Evolutionary conservation across 1,140 invertebrate genomes (phyloP).

Genomic region (Zaprionus vittiger): DNA sequence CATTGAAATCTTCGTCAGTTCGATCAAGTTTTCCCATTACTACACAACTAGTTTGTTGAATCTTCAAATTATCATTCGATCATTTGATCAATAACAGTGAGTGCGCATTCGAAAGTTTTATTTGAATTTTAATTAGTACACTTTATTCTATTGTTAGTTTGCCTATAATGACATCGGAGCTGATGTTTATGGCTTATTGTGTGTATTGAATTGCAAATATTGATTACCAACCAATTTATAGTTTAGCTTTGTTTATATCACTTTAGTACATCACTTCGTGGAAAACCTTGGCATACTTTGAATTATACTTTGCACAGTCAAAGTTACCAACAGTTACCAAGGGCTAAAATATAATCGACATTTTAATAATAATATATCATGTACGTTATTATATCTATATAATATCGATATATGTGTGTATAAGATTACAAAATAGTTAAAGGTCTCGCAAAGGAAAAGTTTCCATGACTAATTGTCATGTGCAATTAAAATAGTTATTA

Average conservation of each 20-base stretch:
- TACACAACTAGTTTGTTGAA: constrained; percentile 54
- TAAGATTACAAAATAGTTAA: too few species aligned
- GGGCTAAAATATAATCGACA: too few species aligned
- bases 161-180: neutral
- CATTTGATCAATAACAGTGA: constrained; percentile 47
- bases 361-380: too few species aligned
- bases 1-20: constrained; percentile 72
- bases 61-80: constrained; percentile 28
- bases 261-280: neutral
- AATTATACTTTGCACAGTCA: neutral
- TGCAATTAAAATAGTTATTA: too few species aligned
- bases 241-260: neutral
- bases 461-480: too few species aligned
- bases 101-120: constrained; percentile 40
- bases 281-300: neutral
- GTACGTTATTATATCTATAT: too few species aligned
- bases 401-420: too few species aligned
- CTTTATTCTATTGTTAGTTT: constrained; percentile 19
- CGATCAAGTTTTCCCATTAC: constrained; percentile 66
- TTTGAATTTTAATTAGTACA: constrained; percentile 44
- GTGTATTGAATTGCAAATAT: neutral
- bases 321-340: neutral
- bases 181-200: neutral
- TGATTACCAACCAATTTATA: neutral
- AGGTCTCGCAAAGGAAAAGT: too few species aligned